These are phyloP conservation scores for Phortica magna DNA, from an alignment of 2,888 invertebrate genomes.

Conservation along the genomic window DNA sequence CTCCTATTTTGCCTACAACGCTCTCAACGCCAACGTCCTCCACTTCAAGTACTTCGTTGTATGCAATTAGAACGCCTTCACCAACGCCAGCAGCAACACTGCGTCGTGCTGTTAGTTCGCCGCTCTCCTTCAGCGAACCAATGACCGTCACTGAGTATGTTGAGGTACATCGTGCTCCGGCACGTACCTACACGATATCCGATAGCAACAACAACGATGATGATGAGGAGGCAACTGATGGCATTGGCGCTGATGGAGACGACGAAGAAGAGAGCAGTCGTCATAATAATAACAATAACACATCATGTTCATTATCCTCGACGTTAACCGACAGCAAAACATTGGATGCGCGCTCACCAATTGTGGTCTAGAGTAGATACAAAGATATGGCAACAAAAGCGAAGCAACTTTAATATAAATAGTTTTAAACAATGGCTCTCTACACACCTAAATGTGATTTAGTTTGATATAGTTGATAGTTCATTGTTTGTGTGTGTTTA, in stretches of 20 bases:
- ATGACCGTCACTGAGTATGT: conserved; percentile 68
- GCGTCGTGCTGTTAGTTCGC: conserved; percentile 47
- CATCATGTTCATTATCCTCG: conserved; percentile 74
- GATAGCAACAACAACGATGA: conserved; percentile 43
- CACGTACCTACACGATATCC: conserved; percentile 25
- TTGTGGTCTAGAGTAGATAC: conserved; percentile 67
- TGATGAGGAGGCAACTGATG: not conserved
- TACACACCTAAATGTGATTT: conserved; percentile 59
- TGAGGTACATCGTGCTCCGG: conserved; percentile 60
- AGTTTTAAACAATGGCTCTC: conserved; percentile 3
- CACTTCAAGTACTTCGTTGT: conserved; percentile 68
- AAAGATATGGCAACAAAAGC: not conserved
- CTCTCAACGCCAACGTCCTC: conserved; percentile 50
- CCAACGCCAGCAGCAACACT: conserved; percentile 58
- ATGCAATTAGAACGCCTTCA: conserved; percentile 69
- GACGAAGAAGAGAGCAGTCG: conserved; percentile 48
- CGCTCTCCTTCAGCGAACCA: conserved; percentile 52
- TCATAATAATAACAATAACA: conserved; percentile 66
- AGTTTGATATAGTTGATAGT: conserved; percentile 12
- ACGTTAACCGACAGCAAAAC: conserved; percentile 76
- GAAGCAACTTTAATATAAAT: conserved; percentile 2
- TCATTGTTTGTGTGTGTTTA: not conserved
- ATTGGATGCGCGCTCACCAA: conserved; percentile 75
- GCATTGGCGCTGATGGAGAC: conserved; percentile 25
- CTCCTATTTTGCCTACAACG: conserved; percentile 15